Percentiles rank a stretch among this genome's conserved stretches.
These are phyloP conservation scores for Semaprochilodus insignis DNA, from an alignment of 2,797 vertebrate species.

Conservation along the genomic window DNA sequence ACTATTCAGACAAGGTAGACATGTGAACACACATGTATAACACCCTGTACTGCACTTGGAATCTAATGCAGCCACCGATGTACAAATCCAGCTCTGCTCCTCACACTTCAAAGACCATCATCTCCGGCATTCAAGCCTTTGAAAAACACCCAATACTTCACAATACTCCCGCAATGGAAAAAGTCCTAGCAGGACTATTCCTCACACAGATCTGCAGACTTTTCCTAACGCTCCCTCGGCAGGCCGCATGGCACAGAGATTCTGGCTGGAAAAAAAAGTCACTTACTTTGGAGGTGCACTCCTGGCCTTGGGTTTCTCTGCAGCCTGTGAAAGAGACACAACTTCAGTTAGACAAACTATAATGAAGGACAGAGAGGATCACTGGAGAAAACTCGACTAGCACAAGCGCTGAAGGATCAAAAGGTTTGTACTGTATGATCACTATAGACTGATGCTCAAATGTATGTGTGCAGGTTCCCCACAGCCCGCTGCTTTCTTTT, in stretches of 20 bases:
- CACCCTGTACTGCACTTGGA: not conserved
- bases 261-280: constrained; percentile 23
- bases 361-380: not conserved
- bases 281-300: constrained; percentile 87
- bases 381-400: constrained; percentile 21
- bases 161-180: constrained; percentile 12
- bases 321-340: constrained; percentile 77
- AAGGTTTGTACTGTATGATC: constrained; percentile 15
- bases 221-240: constrained; percentile 25
- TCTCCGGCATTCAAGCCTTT: not conserved
- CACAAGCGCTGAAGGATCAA: constrained; percentile 1
- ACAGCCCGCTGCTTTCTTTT: constrained; percentile 16
- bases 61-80: not conserved
- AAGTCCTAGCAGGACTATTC: constrained; percentile 11
- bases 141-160: not conserved
- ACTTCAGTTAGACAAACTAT: constrained; percentile 42
- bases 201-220: not conserved
- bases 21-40: not conserved
- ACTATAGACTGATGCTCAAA: constrained; percentile 12
- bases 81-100: not conserved
- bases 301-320: constrained; percentile 86
- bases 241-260: constrained; percentile 20
- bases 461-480: not conserved
- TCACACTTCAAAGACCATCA: not conserved
- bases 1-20: too few species aligned